phyloP scores from a whole-genome alignment of 2,113 vertebrate genomes.

The Columba janthina region DNA sequence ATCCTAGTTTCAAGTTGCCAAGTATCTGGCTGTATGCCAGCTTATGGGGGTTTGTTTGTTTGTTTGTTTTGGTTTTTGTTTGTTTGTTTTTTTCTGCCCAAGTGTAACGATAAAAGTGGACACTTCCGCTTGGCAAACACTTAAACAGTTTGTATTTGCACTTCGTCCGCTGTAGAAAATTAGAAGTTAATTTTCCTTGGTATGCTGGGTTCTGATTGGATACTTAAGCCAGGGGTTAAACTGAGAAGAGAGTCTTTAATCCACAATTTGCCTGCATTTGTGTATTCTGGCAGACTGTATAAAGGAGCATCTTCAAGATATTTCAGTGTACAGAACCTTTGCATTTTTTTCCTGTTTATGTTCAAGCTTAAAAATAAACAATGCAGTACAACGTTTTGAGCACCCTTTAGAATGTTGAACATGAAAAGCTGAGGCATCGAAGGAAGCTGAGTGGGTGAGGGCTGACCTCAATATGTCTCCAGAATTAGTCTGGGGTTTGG shows the following conservation, averaged over 20 bases:
- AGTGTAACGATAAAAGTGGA: background rate
- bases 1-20: background rate
- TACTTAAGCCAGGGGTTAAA: background rate
- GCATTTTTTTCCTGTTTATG: background rate
- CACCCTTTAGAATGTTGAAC: background rate
- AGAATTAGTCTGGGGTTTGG: background rate
- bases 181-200: background rate
- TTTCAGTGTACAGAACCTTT: background rate
- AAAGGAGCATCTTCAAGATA: background rate
- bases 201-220: background rate
- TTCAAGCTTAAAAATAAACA: background rate
- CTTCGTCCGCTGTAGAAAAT: background rate
- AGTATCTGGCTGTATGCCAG: background rate
- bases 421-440: background rate
- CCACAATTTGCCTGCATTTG: background rate
- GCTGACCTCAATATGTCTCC: background rate
- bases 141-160: background rate
- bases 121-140: background rate
- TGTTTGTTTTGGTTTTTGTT: background rate
- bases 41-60: background rate
- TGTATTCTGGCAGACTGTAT: background rate
- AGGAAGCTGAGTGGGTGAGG: background rate
- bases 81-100: background rate
- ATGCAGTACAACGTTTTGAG: background rate
- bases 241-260: background rate